phyloP scores from a whole-genome alignment of 2,113 vertebrate genomes.

The Apeltes quadracus region DNA sequence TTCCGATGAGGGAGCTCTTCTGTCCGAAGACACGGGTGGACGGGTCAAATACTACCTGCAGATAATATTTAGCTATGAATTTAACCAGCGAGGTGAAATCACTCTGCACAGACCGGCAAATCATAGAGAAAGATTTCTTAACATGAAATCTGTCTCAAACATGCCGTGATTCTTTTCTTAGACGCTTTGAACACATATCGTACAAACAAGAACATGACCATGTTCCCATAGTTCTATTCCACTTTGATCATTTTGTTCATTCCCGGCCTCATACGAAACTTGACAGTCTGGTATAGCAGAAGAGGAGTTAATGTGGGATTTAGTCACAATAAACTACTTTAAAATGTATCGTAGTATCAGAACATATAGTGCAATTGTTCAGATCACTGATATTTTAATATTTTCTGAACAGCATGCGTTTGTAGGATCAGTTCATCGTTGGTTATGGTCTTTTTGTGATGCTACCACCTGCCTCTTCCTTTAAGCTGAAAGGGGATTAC shows the following conservation, averaged over 20 bases:
- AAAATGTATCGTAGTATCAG: too few relatives aligned
- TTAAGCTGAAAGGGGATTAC: background rate
- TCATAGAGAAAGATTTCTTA: constrained; percentile 18
- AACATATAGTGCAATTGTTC: background rate
- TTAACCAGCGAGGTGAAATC: constrained; percentile 26
- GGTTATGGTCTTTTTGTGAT: background rate
- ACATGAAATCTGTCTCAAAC: background rate
- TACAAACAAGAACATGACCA: background rate
- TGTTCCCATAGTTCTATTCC: too few relatives aligned
- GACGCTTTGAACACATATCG: constrained; percentile 2
- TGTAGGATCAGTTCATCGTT: background rate
- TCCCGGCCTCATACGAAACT: background rate
- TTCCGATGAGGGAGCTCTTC: constrained; percentile 7
- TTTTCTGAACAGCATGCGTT: background rate
- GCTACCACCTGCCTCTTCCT: background rate
- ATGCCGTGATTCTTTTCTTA: background rate
- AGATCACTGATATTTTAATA: background rate
- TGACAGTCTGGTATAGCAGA: background rate
- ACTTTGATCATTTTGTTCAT: background rate
- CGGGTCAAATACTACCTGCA: constrained; percentile 6
- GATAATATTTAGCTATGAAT: constrained; percentile 20
- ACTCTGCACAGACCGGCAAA: background rate
- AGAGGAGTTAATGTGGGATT: background rate
- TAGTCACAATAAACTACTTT: background rate
- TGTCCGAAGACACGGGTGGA: constrained; percentile 10